A percentile compares a stretch with the other conserved stretches of the same genome.
phyloP scores from a whole-genome alignment of 64 coral and sea anemone genomes.

The Hydrozoanthus tunicans region DNA sequence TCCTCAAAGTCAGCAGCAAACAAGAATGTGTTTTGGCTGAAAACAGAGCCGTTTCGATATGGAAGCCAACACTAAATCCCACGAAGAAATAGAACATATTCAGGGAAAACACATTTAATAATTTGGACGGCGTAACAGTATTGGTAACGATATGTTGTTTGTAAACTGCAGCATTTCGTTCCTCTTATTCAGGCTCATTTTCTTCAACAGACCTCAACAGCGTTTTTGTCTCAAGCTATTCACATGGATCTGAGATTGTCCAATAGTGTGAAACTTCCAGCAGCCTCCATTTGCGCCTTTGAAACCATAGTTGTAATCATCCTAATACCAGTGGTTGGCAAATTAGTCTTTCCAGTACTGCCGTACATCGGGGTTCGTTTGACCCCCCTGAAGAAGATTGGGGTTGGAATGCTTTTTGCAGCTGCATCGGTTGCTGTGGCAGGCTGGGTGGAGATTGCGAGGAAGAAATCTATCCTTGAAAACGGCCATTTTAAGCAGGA shows the following conservation, averaged over 20 bases:
- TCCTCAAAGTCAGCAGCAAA: no score
- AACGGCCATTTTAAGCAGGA: conserved; percentile 24
- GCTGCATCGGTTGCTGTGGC: conserved; percentile 68
- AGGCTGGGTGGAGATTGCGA: conserved; percentile 62
- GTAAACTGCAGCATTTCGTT: no score
- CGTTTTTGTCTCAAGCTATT: conserved; percentile 63
- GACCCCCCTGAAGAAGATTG: conserved; percentile 76
- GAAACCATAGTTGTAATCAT: conserved; percentile 31
- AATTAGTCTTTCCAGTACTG: conserved; percentile 66
- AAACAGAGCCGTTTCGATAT: no score
- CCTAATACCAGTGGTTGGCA: conserved; percentile 81
- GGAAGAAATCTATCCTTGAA: conserved; percentile 11
- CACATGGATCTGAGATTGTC: conserved; percentile 72
- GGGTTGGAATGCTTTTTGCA: conserved; percentile 75
- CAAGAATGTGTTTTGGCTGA: no score
- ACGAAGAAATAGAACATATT: no score
- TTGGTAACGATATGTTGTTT: no score
- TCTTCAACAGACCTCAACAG: conserved; percentile 64
- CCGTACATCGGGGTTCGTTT: conserved; percentile 54
- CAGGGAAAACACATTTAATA: no score
- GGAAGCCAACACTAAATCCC: no score
- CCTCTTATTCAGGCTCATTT: background rate
- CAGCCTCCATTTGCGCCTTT: conserved; percentile 60
- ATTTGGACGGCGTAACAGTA: no score
- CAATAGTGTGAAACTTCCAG: conserved; percentile 43